Evolutionary conservation across 2,113 vertebrate species (phyloP), one percentile per base, ranked within the genome.

Genomic region (Microcebus jonahi): DNA sequence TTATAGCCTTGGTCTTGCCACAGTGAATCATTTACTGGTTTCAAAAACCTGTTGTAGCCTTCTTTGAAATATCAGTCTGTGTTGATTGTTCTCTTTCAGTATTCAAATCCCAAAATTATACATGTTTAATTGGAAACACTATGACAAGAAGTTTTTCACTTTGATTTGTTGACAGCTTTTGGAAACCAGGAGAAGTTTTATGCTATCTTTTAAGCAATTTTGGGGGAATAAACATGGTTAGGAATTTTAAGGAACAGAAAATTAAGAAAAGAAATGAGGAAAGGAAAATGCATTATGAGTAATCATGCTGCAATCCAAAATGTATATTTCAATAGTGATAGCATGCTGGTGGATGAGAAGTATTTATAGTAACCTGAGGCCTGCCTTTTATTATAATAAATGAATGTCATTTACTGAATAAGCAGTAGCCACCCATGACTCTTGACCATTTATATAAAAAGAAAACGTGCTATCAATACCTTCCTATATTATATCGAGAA

Each of bases 371-470:
- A 92, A 95, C 77, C 17, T 0, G 67, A 98, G 93, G 76, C 82
- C 82, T 97, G 82, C 90, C 93, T 98, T 97, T 91, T 97, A 25
- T 29, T 50, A 59, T 91, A 96, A 81, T 75, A 98, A 97, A 97
- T 79, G 94, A 71, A 95, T 95, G 97, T 96, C 42, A 80, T 92
- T 98, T 98, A 97, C 95, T 97, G 97, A 98, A 96, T 76, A 97
- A 98, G 98, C 91, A 97, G 85, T 88, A 97, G 95, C 96, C 97
- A 92, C 91, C 91, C 95, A 82, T 53, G 94, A 97, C 76, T 96
- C 65, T 82, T 92, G 93, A 97, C 53, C 61, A 76, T 92, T 98
- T 97, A 97, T 96, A 96, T 61, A 50, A 3, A 0, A 93, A 88
- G 9, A 95, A 97, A 91, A 97, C 63, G 94, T 96, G 75, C 70